Base-by-base conservation (phyloP, 1,140 invertebrate genomes). In the Neodiprion lecontei region DNA sequence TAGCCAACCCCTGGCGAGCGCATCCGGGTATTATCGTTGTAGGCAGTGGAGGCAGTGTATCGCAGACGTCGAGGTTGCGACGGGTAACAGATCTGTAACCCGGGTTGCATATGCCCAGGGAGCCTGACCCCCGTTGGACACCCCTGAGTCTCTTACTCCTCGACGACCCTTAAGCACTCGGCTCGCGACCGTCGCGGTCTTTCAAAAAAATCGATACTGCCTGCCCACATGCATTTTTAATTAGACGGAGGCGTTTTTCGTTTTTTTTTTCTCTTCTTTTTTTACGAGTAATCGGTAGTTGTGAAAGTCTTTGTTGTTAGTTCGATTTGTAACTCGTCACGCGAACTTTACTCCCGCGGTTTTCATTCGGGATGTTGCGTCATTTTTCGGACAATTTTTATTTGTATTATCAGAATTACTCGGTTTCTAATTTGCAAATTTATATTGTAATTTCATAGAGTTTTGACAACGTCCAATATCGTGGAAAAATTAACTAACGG, bases 181-280 rank as follows among this genome's bases (percentile, higher is more conserved):
- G 53, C n/a, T 61, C 5, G 53, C 11, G 53, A 17, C 53, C n/a
- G n/a, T 61, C n/a, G 53, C 11, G 53, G 53, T 61, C 53, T 9
- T 17, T 61, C 53, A 17, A 68, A 75, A 69, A 74, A 73, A 75
- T 75, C 50, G 40, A 72, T 68, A 65, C 49, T 53, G 69, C 69
- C 49, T 21, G 50, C 53, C 40, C 40, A 21, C 65, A n/a, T 61
- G 48, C 21, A 65, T 72, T 75, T 75, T 72, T 72, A 75, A 72
- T 75, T 75, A 75, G 71, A 49, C 68, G 12, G 5, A 7, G 5
- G 14, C 23, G 9, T 23, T 69, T 66, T 14, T 21, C 61, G 1
- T 40, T 40, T 40, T 40, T 40, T 40, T 40, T 40, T 40, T 40
- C 5, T 40, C 5, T 40, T 5, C 5, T 5, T 40, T 40, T 40